Evolutionary conservation across 2,113 vertebrate genomes (phyloP).

Genomic region (Centropristis striata): DNA sequence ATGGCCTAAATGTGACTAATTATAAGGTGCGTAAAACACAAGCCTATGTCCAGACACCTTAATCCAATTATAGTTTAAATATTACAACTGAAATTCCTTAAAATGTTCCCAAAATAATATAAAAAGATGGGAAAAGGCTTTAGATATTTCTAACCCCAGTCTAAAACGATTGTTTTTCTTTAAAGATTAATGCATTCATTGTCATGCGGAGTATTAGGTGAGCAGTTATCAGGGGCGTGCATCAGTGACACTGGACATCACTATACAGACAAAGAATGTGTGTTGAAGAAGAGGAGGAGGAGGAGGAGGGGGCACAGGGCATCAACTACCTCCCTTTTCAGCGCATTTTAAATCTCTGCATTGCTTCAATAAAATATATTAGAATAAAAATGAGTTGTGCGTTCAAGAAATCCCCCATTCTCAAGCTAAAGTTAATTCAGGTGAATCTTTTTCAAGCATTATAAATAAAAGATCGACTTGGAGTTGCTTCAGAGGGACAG

Average conservation of each 20-base stretch:
- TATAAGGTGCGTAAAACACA: neutral
- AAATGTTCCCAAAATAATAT: neutral
- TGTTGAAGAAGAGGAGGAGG: neutral
- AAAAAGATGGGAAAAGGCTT: neutral
- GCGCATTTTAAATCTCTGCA: slow-evolving; percentile 36
- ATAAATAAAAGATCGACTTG: neutral
- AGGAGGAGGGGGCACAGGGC: slow-evolving; percentile 6
- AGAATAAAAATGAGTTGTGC: neutral
- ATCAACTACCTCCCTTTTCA: slow-evolving; percentile 34
- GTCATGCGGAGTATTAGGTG: neutral
- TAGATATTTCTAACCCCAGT: neutral
- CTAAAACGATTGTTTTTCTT: neutral
- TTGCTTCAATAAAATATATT: neutral
- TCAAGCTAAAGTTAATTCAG: neutral
- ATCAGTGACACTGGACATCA: slow-evolving; percentile 56
- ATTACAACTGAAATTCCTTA: too few species aligned
- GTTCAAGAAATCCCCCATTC: neutral
- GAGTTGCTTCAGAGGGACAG: slow-evolving; percentile 1
- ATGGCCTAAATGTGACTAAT: neutral
- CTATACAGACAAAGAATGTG: slow-evolving; percentile 72
- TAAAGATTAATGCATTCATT: neutral
- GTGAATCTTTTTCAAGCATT: neutral
- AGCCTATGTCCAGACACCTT: too few species aligned
- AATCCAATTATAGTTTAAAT: neutral
- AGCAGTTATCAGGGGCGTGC: slow-evolving; percentile 20